phyloP scores from a whole-genome alignment of 2,888 invertebrate species.

The Pediacus dermestoides region DNA sequence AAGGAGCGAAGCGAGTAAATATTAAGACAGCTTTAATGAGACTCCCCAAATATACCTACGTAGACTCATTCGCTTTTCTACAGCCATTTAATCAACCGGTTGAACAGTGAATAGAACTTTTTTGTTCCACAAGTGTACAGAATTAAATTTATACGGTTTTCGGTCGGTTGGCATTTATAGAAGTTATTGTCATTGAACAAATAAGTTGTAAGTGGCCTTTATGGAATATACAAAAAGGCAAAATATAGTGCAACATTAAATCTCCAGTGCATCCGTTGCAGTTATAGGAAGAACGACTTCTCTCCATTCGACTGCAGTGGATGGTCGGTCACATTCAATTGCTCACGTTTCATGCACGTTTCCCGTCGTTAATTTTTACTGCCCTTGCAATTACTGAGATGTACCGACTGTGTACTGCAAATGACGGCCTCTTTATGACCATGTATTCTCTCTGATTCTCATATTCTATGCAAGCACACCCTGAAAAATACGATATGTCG shows the following conservation, averaged over 20 bases:
- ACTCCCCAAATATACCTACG: no score
- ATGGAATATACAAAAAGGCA: slow-evolving; percentile 32
- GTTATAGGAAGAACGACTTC: slow-evolving; percentile 28
- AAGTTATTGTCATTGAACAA: slow-evolving; percentile 13
- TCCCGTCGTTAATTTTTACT: slow-evolving; percentile 51
- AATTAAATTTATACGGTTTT: slow-evolving; percentile 5
- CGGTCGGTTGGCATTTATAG: slow-evolving; percentile 1
- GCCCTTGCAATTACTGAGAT: slow-evolving; percentile 45
- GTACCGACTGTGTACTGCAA: slow-evolving; percentile 33
- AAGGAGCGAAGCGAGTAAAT: no score
- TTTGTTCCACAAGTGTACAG: no score
- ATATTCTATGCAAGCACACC: slow-evolving; percentile 23
- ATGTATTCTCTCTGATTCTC: slow-evolving; percentile 22
- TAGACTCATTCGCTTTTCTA: no score
- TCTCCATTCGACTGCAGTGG: slow-evolving; percentile 38
- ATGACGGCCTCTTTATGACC: slow-evolving; percentile 33
- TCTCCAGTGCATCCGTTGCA: slow-evolving; percentile 40
- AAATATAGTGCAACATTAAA: slow-evolving; percentile 39
- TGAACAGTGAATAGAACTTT: no score
- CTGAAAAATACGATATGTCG: slow-evolving; percentile 21
- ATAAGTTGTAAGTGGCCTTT: slow-evolving; percentile 28
- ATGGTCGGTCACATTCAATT: slow-evolving; percentile 48
- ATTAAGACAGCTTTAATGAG: no score
- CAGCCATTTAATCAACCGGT: no score
- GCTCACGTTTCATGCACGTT: slow-evolving; percentile 48